Evolutionary conservation across 2,113 vertebrate genomes (phyloP).

Genomic region (Pangasianodon hypophthalmus): DNA sequence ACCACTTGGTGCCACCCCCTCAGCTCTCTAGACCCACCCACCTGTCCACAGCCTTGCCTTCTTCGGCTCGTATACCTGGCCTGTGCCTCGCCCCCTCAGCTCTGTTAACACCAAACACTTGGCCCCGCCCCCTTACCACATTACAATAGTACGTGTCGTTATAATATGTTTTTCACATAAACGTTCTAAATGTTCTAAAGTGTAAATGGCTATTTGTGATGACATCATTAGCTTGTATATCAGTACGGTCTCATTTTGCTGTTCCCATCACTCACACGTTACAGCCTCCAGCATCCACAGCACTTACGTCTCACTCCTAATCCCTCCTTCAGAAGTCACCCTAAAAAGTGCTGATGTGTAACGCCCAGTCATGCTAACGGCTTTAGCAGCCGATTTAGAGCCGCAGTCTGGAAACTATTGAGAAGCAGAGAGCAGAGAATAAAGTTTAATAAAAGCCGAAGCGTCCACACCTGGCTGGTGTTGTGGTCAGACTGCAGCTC

Average conservation of each 20-base stretch:
- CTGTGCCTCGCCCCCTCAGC: neutral
- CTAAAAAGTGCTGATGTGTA: neutral
- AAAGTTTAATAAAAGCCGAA: slow-evolving; percentile 26
- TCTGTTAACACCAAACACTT: neutral
- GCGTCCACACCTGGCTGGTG: slow-evolving; percentile 14
- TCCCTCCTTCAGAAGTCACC: neutral
- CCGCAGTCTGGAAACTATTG: slow-evolving; percentile 10
- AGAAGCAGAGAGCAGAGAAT: neutral
- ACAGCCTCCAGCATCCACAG: neutral
- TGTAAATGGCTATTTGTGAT: neutral
- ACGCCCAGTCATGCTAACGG: neutral
- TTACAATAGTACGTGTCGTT: neutral
- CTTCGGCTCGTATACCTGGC: neutral
- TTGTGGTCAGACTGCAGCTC: slow-evolving; percentile 6
- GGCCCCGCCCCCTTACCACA: neutral
- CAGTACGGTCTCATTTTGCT: neutral
- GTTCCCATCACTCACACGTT: neutral
- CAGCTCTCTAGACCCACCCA: neutral
- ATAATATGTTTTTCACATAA: neutral
- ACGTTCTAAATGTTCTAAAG: neutral
- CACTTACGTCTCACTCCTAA: neutral
- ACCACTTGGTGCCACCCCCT: too few relatives aligned
- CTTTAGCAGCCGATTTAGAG: neutral
- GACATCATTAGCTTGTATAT: neutral
- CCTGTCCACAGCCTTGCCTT: neutral